Conservation (phyloP, 2,113 vertebrate genomes). For the Dicerorhinus sumatrensis region DNA sequence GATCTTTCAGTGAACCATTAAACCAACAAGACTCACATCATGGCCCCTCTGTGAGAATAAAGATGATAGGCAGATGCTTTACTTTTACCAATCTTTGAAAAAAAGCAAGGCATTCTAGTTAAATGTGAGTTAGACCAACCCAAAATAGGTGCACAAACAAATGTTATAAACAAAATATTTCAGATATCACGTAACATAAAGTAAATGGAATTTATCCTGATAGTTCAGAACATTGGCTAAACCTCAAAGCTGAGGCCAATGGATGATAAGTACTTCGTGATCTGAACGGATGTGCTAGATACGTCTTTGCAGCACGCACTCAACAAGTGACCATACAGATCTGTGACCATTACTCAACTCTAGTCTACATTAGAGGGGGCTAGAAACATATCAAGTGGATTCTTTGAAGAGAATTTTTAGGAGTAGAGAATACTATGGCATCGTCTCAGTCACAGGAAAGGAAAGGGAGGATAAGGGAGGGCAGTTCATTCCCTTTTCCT, state of each 20-base stretch:
- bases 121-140: background rate
- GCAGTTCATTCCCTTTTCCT: background rate
- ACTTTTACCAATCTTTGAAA: background rate
- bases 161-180: slow-evolving; percentile 36
- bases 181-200: slow-evolving; percentile 15
- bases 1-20: background rate
- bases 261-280: background rate
- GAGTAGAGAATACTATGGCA: background rate
- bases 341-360: background rate
- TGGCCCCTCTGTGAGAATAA: background rate
- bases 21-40: slow-evolving; percentile 8
- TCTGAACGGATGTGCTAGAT: background rate
- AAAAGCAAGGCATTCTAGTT: background rate
- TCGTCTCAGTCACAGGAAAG: background rate
- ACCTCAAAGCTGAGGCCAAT: background rate
- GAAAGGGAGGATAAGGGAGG: background rate
- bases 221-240: background rate
- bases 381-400: background rate
- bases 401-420: background rate
- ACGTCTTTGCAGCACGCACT: background rate
- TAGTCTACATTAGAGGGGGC: background rate
- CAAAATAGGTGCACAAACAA: background rate
- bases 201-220: background rate
- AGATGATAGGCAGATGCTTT: background rate
- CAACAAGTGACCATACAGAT: background rate